These are phyloP conservation scores for Moxostoma hubbsi DNA, from an alignment of 2,797 vertebrate genomes.

Conservation along the genomic window DNA sequence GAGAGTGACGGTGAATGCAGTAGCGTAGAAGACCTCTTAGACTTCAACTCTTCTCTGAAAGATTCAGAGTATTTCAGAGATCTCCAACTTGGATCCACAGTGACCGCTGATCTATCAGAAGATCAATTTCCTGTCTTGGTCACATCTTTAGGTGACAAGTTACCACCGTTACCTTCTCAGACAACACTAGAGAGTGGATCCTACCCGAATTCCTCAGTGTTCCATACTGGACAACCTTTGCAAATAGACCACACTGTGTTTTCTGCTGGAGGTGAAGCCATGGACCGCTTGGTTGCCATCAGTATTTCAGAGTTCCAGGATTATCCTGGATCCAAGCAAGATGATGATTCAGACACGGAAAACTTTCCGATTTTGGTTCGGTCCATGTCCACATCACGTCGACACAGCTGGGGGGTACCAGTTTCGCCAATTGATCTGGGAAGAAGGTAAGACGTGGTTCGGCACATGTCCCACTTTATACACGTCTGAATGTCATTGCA, in stretches of 20 bases:
- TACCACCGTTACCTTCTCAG: background rate
- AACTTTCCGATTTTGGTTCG: slow-evolving; percentile 79
- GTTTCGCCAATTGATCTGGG: slow-evolving; percentile 79
- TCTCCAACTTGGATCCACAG: slow-evolving; percentile 68
- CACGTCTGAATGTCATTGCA: too few relatives aligned
- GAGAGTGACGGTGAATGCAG: slow-evolving; percentile 79
- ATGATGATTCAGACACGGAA: slow-evolving; percentile 66
- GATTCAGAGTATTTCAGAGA: slow-evolving; percentile 87
- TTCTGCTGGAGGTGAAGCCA: slow-evolving; percentile 3
- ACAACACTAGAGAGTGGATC: slow-evolving; percentile 18
- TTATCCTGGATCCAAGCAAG: slow-evolving; percentile 30
- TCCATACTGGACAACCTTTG: slow-evolving; percentile 34
- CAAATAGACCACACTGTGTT: slow-evolving; percentile 46
- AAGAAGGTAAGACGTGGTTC: slow-evolving; percentile 77
- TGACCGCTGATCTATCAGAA: background rate
- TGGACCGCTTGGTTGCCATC: slow-evolving; percentile 46
- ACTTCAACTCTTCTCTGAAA: slow-evolving; percentile 76
- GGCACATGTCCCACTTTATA: background rate
- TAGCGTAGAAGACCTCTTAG: slow-evolving; percentile 84
- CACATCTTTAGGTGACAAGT: background rate
- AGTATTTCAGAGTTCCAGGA: slow-evolving; percentile 59
- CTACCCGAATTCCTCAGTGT: slow-evolving; percentile 45
- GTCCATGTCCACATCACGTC: slow-evolving; percentile 82
- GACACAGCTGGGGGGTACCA: slow-evolving; percentile 88
- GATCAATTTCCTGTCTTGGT: slow-evolving; percentile 8